Evolutionary conservation across 1,140 invertebrate species (phyloP).

Genomic region (Orchesella cincta): DNA sequence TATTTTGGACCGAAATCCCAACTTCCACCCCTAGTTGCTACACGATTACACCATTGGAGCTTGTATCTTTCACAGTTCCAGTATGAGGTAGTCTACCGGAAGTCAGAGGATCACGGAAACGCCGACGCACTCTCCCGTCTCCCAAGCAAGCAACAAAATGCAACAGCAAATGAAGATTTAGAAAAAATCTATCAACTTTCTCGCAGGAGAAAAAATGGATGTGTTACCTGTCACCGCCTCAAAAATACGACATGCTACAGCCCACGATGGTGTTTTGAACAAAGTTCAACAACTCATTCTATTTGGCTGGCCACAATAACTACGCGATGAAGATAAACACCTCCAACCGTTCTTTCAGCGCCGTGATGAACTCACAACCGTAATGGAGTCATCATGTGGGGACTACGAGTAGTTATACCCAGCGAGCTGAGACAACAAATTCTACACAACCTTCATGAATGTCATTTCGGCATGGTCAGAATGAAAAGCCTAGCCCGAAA

Average conservation of each 20-base stretch:
- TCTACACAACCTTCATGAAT: slow-evolving; percentile 55
- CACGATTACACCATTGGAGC: slow-evolving; percentile 54
- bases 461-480: slow-evolving; percentile 56
- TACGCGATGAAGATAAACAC: neutral
- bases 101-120: slow-evolving; percentile 48
- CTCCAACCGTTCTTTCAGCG: slow-evolving; percentile 6
- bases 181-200: neutral
- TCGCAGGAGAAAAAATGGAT: neutral
- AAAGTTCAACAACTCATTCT: slow-evolving; percentile 18
- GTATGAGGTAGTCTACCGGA: slow-evolving; percentile 54
- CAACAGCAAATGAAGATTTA: neutral
- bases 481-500: slow-evolving; percentile 57
- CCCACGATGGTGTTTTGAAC: slow-evolving; percentile 5
- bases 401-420: slow-evolving; percentile 56
- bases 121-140: slow-evolving; percentile 54
- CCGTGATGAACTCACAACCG: slow-evolving; percentile 29
- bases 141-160: neutral
- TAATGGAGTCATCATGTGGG: slow-evolving; percentile 48
- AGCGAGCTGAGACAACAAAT: slow-evolving; percentile 46
- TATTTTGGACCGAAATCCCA: neutral
- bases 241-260: neutral
- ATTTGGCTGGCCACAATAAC: slow-evolving; percentile 29
- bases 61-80: slow-evolving; percentile 53
- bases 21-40: slow-evolving; percentile 48
- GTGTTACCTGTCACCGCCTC: neutral